phyloP scores from a whole-genome alignment of 2,113 vertebrate genomes.

The Myotis brandtii region DNA sequence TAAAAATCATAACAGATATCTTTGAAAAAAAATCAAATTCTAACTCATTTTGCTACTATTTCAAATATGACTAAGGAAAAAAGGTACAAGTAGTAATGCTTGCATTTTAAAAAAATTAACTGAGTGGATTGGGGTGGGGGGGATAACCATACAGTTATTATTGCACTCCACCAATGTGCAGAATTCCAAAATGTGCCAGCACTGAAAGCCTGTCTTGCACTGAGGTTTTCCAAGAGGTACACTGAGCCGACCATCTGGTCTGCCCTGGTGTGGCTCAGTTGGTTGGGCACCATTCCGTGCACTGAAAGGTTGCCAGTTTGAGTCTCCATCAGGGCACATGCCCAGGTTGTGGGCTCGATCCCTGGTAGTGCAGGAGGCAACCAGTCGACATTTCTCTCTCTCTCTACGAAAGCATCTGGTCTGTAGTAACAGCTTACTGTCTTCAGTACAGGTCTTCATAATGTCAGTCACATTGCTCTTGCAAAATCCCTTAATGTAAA shows the following conservation, averaged over 20 bases:
- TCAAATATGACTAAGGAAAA: constrained; percentile 85
- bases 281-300: too few relatives aligned
- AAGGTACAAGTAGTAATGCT: constrained; percentile 84
- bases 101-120: constrained; percentile 80
- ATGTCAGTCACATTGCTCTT: constrained; percentile 89
- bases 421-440: constrained; percentile 94
- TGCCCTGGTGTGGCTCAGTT: too few relatives aligned
- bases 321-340: too few relatives aligned
- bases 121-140: constrained; percentile 76
- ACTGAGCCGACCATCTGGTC: constrained; percentile 78
- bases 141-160: constrained; percentile 88
- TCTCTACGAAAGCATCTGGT: constrained; percentile 87
- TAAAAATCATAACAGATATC: constrained; percentile 87
- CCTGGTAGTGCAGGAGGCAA: too few relatives aligned
- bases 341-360: too few relatives aligned
- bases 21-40: constrained; percentile 78
- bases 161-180: constrained; percentile 89
- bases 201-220: constrained; percentile 87
- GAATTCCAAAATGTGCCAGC: constrained; percentile 86
- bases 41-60: constrained; percentile 82
- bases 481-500: constrained; percentile 89
- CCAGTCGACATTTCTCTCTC: too few relatives aligned
- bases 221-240: constrained; percentile 88
- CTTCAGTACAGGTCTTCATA: constrained; percentile 99
- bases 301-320: too few relatives aligned